Conservation (phyloP, 2,888 invertebrate species). For the Meghimatium bilineatum region DNA sequence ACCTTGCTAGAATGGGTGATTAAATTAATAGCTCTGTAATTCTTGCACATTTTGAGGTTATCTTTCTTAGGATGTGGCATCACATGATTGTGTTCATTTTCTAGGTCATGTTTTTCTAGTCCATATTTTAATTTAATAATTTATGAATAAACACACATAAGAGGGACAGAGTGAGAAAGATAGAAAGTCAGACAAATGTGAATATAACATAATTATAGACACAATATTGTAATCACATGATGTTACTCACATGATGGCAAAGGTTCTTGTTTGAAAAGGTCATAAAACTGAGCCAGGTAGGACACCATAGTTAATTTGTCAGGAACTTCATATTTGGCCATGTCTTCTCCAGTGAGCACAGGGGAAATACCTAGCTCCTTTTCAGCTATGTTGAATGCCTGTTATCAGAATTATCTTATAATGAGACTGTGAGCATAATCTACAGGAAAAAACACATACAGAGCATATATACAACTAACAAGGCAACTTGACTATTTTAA, state of each 20-base stretch:
- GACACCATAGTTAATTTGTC: constrained; percentile 87
- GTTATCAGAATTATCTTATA: constrained; percentile 5
- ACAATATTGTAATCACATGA: background rate
- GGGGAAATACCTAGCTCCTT: constrained; percentile 86
- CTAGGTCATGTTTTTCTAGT: no score
- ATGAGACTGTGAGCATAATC: background rate
- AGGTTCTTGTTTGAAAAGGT: constrained; percentile 93
- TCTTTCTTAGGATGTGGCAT: no score
- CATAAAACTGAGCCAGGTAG: constrained; percentile 92
- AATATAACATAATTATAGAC: background rate
- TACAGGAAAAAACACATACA: background rate
- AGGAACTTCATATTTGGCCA: constrained; percentile 83
- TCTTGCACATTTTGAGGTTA: no score
- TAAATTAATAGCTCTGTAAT: no score
- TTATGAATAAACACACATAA: no score
- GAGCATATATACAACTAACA: no score
- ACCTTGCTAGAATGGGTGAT: no score
- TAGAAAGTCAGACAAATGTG: no score
- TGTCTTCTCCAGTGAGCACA: constrained; percentile 87
- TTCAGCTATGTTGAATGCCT: constrained; percentile 90
- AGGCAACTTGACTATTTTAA: no score
- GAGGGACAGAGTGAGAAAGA: no score
- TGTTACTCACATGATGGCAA: constrained; percentile 79
- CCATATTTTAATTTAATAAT: no score
- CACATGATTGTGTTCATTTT: no score